phyloP scores from a whole-genome alignment of 2,113 vertebrate species.

The Vireo altiloquus region DNA sequence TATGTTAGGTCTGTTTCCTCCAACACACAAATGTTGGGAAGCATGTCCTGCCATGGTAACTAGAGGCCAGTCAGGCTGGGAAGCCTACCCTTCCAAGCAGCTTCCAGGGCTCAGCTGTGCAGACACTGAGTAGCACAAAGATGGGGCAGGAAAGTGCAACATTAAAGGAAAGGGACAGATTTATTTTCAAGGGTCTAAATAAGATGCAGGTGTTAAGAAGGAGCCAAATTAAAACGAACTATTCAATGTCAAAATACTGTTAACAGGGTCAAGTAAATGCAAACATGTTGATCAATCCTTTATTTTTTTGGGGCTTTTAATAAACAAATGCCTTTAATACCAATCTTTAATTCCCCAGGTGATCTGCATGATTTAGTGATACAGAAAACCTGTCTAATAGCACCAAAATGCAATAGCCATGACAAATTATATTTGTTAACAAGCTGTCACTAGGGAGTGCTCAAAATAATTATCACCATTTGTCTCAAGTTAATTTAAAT shows the following conservation, averaged over 20 bases:
- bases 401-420: not conserved
- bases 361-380: not conserved
- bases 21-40: not conserved
- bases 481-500: conserved; percentile 29
- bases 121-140: not conserved
- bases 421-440: conserved; percentile 43
- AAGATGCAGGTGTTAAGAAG: not conserved
- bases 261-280: not conserved
- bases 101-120: not conserved
- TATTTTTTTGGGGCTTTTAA: not conserved
- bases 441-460: not conserved
- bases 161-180: not conserved
- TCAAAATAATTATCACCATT: conserved; percentile 45
- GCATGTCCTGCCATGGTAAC: not conserved
- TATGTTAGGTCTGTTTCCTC: not conserved
- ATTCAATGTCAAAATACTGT: not conserved
- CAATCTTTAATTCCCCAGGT: not conserved
- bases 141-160: not conserved
- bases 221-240: not conserved
- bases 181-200: not conserved
- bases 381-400: not conserved
- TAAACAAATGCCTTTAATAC: not conserved
- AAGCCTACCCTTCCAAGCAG: not conserved
- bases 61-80: not conserved
- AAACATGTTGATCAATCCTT: not conserved